Base-by-base conservation (phyloP, 1,140 invertebrate genomes). In the Drosophila serrata region DNA sequence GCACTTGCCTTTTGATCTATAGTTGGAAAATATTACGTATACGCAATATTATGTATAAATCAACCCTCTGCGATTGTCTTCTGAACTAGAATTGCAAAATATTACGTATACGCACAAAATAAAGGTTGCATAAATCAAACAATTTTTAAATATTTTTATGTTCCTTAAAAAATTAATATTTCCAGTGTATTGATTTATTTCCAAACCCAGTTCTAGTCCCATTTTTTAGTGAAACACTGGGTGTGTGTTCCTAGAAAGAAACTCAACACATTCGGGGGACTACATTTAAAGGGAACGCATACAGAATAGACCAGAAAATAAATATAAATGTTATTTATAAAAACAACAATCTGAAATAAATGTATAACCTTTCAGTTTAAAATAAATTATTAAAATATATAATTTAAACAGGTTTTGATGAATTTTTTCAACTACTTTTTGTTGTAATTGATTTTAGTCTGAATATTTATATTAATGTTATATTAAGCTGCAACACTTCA, bases 261-360 rank as follows among this genome's bases (percentile, higher is more conserved):
- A 13, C 37, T 53, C 45, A 15, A 57, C 39, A 49, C 59, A 68
- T 46, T 31, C 15, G 27, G 22, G 24, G 11, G 31, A 33, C 39
- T 45, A 59, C 45, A 68, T 77, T 77, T 67, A 49, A 40, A 59
- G 48, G 37, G 53, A 60, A 31, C 39, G 48, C 55, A 48, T 24
- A 55, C 19, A 35, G 29, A 53, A 58, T 33, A 33, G 24, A 31
- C 7, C 11, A 15, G 29, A 46, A 48, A 27, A 33, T 37, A 65
- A 31, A 48, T 45, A 55, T 29, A n/a, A 15, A 11, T 29, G 4
- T 17, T 56, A 17, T 31, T 45, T 39, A 15, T 11, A 6, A 5
- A 17, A 9, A n/a, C n/a, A 17, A 24, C 4, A 11, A n/a, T 5
- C 4, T 27, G 1, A 5, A 12, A 29, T 17, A 12, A 29, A 24